A percentile compares a stretch with the other conserved stretches of the same genome.
Evolutionary conservation across 2,797 vertebrate species (phyloP).

Genomic region (Loriculus beryllinus): DNA sequence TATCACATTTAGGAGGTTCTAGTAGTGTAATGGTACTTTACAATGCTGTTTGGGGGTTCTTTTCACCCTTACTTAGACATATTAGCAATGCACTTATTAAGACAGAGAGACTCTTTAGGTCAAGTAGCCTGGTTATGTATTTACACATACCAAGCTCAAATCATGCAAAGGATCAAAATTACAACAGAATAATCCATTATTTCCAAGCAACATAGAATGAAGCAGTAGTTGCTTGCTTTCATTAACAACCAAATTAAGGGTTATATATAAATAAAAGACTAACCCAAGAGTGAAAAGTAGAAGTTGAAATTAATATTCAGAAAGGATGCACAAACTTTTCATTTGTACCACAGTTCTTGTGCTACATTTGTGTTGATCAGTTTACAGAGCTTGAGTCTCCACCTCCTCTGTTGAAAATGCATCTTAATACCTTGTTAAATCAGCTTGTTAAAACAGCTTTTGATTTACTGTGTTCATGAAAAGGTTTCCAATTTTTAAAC

Average conservation of each 20-base stretch:
- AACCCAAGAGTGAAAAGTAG: background rate
- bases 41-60: accelerated
- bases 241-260: background rate
- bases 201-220: background rate
- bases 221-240: background rate
- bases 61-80: background rate
- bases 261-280: background rate
- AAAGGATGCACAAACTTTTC: background rate
- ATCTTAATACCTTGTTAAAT: conserved; percentile 40
- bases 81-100: background rate
- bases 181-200: background rate
- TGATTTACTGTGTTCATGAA: background rate
- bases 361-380: background rate
- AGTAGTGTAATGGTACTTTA: background rate
- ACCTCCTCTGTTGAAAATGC: background rate
- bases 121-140: background rate
- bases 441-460: conserved; percentile 30
- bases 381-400: background rate
- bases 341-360: background rate
- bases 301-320: background rate
- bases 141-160: background rate
- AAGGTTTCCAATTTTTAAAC: background rate
- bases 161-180: background rate
- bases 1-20: background rate
- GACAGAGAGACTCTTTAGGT: background rate